Evolutionary conservation across 2,113 vertebrate species (phyloP).

Genomic region (Noctilio leporinus): DNA sequence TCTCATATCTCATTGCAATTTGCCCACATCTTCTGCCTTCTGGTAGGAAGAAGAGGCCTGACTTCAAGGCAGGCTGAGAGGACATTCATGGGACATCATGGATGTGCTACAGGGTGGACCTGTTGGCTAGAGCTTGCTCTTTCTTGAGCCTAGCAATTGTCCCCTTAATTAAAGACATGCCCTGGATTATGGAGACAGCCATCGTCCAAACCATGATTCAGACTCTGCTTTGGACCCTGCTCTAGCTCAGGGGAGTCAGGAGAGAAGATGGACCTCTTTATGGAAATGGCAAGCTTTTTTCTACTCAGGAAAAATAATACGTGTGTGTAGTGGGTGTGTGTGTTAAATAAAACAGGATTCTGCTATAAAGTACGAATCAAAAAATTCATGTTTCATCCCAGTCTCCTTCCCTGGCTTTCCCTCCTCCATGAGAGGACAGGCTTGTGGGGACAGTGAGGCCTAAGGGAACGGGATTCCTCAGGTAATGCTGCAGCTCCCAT

Average conservation of each 20-base stretch:
- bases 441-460: not conserved
- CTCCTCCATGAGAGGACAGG: not conserved
- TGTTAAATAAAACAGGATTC: conserved; percentile 32
- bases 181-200: not conserved
- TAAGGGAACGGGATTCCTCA: not conserved
- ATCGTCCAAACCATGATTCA: not conserved
- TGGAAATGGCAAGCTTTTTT: not conserved
- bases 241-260: not conserved
- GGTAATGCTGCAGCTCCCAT: not conserved
- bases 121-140: conserved; percentile 28
- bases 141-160: conserved; percentile 58
- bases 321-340: not conserved
- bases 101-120: not conserved
- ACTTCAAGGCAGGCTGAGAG: not conserved
- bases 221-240: not conserved
- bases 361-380: not conserved
- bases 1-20: not conserved
- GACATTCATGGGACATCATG: not conserved
- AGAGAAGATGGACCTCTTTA: not conserved
- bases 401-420: not conserved
- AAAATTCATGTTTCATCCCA: not conserved
- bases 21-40: not conserved
- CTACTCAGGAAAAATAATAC: not conserved
- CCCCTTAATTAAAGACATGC: conserved; percentile 64
- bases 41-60: not conserved